Conservation (phyloP, 2,888 invertebrate genomes). For the Spilarctia lutea region DNA sequence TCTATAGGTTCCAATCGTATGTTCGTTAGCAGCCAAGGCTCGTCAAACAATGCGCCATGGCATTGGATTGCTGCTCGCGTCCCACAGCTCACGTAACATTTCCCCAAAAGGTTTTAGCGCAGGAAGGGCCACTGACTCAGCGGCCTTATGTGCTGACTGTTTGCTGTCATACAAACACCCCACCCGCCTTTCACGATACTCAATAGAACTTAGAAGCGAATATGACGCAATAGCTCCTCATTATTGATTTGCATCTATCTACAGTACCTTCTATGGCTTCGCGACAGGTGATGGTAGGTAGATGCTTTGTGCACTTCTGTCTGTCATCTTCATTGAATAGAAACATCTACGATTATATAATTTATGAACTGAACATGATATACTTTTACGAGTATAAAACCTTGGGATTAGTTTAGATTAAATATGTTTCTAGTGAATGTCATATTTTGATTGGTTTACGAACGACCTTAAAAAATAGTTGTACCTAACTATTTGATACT, state of each 20-base stretch:
- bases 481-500: constrained; percentile 15
- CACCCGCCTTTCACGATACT: constrained; percentile 78
- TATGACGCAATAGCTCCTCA: constrained; percentile 68
- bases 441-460: not conserved
- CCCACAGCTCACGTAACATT: constrained; percentile 75
- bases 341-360: not conserved
- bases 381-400: not conserved
- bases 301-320: constrained; percentile 15
- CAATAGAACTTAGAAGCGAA: constrained; percentile 61
- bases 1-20: constrained; percentile 42
- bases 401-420: not conserved
- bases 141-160: constrained; percentile 67
- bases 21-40: constrained; percentile 48
- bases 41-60: constrained; percentile 64
- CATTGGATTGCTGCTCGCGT: constrained; percentile 76
- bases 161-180: constrained; percentile 55
- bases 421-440: not conserved
- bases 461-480: not conserved
- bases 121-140: constrained; percentile 83
- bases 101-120: constrained; percentile 75
- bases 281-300: constrained; percentile 54
- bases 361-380: not conserved
- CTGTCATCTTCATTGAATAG: constrained; percentile 5
- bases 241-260: constrained; percentile 72
- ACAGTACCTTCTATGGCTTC: constrained; percentile 59